Percentiles rank a stretch among this genome's conserved stretches.
phyloP scores from a whole-genome alignment of 1,140 invertebrate species.

The Oppia nitens region DNA sequence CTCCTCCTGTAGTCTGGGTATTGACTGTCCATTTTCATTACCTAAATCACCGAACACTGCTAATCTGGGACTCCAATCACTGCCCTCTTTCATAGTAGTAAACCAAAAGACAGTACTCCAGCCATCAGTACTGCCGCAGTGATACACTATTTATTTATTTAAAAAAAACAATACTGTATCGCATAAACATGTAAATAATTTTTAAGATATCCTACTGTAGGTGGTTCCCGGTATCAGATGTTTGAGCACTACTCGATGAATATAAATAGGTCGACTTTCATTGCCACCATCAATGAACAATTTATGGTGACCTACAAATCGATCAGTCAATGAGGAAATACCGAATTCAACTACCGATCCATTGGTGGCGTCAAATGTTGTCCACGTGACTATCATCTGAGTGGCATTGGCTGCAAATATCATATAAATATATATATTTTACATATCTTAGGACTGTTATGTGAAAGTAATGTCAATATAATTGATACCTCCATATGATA shows the following conservation, averaged over 20 bases:
- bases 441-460: background rate
- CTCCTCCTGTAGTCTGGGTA: slow-evolving; percentile 61
- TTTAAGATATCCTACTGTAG: slow-evolving; percentile 40
- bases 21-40: slow-evolving; percentile 60
- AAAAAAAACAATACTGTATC: background rate
- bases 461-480: no score
- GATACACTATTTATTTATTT: slow-evolving; percentile 13
- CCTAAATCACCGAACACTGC: slow-evolving; percentile 84
- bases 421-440: background rate
- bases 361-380: slow-evolving; percentile 50
- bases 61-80: slow-evolving; percentile 27
- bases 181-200: background rate
- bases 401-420: slow-evolving; percentile 37
- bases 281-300: slow-evolving; percentile 52
- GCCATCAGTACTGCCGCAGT: slow-evolving; percentile 14
- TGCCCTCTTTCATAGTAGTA: slow-evolving; percentile 8
- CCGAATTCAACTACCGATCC: slow-evolving; percentile 61
- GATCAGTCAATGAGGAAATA: slow-evolving; percentile 35
- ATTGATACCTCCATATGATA: slow-evolving; percentile 15
- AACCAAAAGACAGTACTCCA: slow-evolving; percentile 18
- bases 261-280: slow-evolving; percentile 48
- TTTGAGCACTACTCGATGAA: slow-evolving; percentile 50
- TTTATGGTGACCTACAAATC: slow-evolving; percentile 39
- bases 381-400: slow-evolving; percentile 76
- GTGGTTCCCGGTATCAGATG: slow-evolving; percentile 38